These are phyloP conservation scores for Euleptes europaea DNA, from an alignment of 2,113 vertebrate species.

Conservation along the genomic window DNA sequence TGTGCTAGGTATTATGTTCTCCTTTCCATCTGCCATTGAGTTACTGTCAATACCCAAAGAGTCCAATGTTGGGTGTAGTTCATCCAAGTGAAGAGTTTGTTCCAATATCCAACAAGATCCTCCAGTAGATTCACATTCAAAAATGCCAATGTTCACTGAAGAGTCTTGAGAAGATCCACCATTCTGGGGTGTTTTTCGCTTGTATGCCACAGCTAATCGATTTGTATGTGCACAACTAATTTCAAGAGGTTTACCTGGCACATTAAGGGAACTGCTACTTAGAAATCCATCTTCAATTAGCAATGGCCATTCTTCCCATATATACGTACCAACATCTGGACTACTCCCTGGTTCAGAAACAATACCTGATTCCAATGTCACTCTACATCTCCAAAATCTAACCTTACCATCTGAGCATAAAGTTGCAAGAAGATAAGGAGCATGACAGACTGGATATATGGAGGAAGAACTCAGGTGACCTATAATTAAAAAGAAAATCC, in stretches of 20 bases:
- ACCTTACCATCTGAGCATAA: conserved; percentile 95
- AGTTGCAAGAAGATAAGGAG: conserved; percentile 94
- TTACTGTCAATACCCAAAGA: conserved; percentile 68
- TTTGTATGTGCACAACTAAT: conserved; percentile 96
- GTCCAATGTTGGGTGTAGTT: conserved; percentile 69
- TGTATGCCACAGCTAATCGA: conserved; percentile 91
- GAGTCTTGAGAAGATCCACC: conserved; percentile 72
- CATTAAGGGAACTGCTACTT: conserved; percentile 81
- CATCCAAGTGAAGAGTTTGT: conserved; percentile 88
- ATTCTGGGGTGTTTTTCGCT: conserved; percentile 63
- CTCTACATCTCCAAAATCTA: conserved; percentile 92
- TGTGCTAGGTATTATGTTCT: conserved; percentile 58
- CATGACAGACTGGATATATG: conserved; percentile 88
- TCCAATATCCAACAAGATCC: conserved; percentile 95
- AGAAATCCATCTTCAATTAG: conserved; percentile 87
- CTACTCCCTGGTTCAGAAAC: conserved; percentile 42
- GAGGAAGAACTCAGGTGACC: conserved; percentile 95
- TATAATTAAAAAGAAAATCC: conserved; percentile 62
- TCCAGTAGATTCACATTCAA: conserved; percentile 97
- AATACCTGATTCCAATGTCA: conserved; percentile 51
- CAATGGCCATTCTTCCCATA: conserved; percentile 96
- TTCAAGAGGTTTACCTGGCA: conserved; percentile 85
- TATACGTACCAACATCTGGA: conserved; percentile 64
- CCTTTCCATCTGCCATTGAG: conserved; percentile 66
- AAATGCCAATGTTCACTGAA: conserved; percentile 86